Evolutionary conservation across 1,140 invertebrate species (phyloP).

Genomic region (Papilio polyxenes): DNA sequence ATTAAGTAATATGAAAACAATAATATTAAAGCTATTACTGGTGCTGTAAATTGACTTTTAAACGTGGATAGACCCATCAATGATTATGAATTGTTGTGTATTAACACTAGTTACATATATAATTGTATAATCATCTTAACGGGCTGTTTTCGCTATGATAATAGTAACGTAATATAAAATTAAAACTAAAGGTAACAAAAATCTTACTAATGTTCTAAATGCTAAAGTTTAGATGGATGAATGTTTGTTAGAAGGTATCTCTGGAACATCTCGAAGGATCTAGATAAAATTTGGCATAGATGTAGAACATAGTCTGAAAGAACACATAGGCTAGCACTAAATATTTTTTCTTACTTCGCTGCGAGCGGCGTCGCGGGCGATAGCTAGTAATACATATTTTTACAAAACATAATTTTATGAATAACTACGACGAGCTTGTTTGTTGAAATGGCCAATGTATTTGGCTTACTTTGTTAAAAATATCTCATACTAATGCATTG

Average conservation of each 20-base stretch:
- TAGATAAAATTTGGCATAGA: too few species aligned
- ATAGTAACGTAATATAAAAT: neutral
- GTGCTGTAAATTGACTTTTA: constrained; percentile 9
- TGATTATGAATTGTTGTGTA: neutral
- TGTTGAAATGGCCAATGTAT: neutral
- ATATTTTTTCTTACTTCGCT: too few species aligned
- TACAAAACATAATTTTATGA: too few species aligned
- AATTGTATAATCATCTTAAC: constrained; percentile 3
- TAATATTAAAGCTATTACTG: neutral
- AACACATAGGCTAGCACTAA: too few species aligned
- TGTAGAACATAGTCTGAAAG: too few species aligned
- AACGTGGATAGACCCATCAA: neutral
- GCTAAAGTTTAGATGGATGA: too few species aligned
- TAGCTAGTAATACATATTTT: too few species aligned
- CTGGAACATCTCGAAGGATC: too few species aligned
- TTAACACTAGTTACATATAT: neutral
- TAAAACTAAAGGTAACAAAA: neutral
- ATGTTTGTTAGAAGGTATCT: too few species aligned
- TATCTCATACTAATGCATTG: neutral
- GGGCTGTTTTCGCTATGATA: neutral
- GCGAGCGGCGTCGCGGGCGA: too few species aligned
- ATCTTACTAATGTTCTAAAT: neutral
- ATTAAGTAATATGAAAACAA: constrained; percentile 1
- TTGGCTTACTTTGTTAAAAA: neutral
- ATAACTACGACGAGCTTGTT: neutral